Evolutionary conservation across 2,797 vertebrate species (phyloP).

Genomic region (Acanthurus lineatus): DNA sequence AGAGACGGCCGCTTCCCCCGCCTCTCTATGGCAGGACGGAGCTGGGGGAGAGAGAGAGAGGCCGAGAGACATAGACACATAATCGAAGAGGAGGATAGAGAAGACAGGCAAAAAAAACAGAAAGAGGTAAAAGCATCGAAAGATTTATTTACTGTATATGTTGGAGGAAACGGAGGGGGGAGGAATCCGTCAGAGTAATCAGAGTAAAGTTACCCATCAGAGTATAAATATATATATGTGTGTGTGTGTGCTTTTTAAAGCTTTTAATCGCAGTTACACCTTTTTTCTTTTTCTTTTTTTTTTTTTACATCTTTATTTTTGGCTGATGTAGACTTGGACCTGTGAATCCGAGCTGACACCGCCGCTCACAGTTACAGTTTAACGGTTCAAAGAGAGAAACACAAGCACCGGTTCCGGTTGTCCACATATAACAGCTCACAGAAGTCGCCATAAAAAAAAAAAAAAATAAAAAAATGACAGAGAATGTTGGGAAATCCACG

Average conservation of each 20-base stretch:
- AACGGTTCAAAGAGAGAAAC: background rate
- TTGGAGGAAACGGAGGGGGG: background rate
- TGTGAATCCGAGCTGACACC: conserved; percentile 2
- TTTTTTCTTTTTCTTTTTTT: background rate
- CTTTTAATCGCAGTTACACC: background rate
- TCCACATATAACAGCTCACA: background rate
- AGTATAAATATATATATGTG: too few relatives aligned
- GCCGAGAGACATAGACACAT: background rate
- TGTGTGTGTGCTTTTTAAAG: background rate
- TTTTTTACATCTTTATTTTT: too few relatives aligned
- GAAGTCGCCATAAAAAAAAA: background rate
- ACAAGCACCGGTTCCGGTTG: background rate
- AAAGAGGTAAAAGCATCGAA: background rate
- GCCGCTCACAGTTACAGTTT: background rate
- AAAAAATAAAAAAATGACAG: background rate
- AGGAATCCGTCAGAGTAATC: too few relatives aligned
- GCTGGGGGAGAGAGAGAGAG: background rate
- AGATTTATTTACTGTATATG: conserved; percentile 21
- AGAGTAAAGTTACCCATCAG: background rate
- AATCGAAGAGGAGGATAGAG: background rate
- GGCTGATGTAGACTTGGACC: conserved; percentile 16
- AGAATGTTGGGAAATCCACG: conserved; percentile 64
- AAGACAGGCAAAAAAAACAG: background rate
- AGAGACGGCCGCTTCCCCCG: conserved; percentile 53
- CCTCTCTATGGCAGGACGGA: conserved; percentile 32